Evolutionary conservation across 2,797 vertebrate genomes (phyloP), one percentile per base, ranked within the genome.

Genomic region (Amazonetta brasiliensis): DNA sequence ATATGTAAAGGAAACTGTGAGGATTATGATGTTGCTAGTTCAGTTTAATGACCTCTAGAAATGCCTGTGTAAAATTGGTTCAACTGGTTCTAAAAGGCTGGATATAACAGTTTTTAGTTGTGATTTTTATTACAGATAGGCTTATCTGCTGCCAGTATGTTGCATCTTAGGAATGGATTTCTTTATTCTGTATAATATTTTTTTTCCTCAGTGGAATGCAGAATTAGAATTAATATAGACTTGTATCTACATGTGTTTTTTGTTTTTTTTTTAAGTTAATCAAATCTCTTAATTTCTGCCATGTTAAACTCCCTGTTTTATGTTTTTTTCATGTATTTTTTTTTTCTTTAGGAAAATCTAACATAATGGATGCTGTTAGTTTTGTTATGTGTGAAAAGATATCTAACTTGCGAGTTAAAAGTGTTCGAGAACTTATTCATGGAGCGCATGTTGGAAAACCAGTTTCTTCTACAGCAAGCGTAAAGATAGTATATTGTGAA

Each of bases 321-420:
- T 44, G 43, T 44, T 44, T 44, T 44, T 41, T 44, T 44, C 43
- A 20, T 44, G 43, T 20, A 3, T 5, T 44, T 44, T 43, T 44
- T 44, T 20, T 44, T 44, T 7, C 64, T 66, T 8, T 69, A 99
- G 99, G 99, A 3, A 99, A 99, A 93, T 99, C 99, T 17, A 99
- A 99, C 59, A 96, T 99, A 78, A 99, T 99, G 99, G 99, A 99
- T 91, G 99, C 99, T 21, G 91, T 99, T 94, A 99, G 99, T 95
- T 99, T 99, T 90, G 99, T 98, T 60, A 95, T 99, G 94, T 99
- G 99, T 80, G 99, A 99, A 94, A 98, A 98, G 87, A 96, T 79
- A 6, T 30, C 98, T 50, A 97, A 97, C 77, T 98, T 99, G 23
- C 97, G 99, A 80, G 99, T 99, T 59, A 99, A 98, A 90, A 98